These are phyloP conservation scores for Eurois occulta DNA, from an alignment of 2,888 invertebrate genomes.

Conservation along the genomic window DNA sequence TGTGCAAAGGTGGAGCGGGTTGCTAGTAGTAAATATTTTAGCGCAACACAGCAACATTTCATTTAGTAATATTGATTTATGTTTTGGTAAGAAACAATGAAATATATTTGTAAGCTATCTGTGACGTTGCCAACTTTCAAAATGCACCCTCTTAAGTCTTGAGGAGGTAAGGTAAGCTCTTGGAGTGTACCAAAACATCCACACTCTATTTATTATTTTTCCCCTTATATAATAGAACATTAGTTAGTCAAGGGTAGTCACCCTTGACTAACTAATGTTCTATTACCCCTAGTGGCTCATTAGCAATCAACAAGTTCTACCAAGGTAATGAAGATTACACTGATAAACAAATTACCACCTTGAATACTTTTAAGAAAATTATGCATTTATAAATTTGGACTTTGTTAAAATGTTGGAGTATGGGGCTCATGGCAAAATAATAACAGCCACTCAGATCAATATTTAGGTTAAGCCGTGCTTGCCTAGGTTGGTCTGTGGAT, in stretches of 20 bases:
- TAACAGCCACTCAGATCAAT: no score
- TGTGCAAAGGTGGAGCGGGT: no score
- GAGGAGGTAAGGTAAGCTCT: not conserved
- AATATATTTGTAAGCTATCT: no score
- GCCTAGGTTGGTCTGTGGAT: no score
- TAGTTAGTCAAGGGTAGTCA: no score
- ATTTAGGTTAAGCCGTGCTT: no score
- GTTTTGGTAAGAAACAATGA: no score
- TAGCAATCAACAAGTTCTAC: not conserved
- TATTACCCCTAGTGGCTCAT: not conserved
- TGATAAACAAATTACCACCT: not conserved
- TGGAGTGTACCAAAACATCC: not conserved
- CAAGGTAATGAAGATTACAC: not conserved
- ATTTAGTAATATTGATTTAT: no score
- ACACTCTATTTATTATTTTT: not conserved
- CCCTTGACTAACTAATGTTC: not conserved
- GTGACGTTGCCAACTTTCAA: no score
- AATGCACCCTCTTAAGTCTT: not conserved
- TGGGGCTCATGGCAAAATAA: no score
- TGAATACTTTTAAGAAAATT: not conserved
- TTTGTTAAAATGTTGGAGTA: not conserved
- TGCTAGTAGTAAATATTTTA: not conserved
- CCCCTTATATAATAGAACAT: no score
- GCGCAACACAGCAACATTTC: not conserved
- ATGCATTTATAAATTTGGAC: not conserved